Evolutionary conservation across 2,797 vertebrate genomes (phyloP).

Genomic region (Typhlichthys subterraneus): DNA sequence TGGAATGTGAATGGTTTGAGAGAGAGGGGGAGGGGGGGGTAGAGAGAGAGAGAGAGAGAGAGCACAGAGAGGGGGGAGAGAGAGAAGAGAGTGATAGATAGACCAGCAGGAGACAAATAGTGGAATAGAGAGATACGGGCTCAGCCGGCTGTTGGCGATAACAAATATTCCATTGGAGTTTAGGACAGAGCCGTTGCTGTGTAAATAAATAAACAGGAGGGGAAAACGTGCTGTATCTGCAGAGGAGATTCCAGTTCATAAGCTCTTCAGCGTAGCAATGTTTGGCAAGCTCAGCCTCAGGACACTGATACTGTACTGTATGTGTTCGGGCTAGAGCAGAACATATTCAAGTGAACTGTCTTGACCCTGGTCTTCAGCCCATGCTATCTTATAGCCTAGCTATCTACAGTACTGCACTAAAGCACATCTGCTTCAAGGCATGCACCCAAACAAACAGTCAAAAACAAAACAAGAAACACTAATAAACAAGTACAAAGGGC

Average conservation of each 20-base stretch:
- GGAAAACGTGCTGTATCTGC: conserved; percentile 29
- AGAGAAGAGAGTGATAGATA: conserved; percentile 35
- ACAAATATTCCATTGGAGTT: conserved; percentile 37
- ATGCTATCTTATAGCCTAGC: too few relatives aligned
- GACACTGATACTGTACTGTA: neutral
- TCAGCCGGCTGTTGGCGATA: conserved; percentile 33
- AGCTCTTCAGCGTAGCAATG: conserved; percentile 29
- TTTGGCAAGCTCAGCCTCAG: conserved; percentile 12
- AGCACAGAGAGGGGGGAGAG: neutral
- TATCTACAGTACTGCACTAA: too few relatives aligned
- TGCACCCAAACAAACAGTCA: too few relatives aligned
- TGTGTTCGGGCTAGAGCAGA: neutral
- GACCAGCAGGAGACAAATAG: conserved; percentile 54
- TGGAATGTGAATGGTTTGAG: neutral
- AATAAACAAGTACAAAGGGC: too few relatives aligned
- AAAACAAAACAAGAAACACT: too few relatives aligned
- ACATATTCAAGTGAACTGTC: neutral
- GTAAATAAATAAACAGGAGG: conserved; percentile 44
- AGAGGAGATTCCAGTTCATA: conserved; percentile 42
- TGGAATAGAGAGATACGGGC: conserved; percentile 38
- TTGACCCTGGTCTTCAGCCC: too few relatives aligned
- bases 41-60: conserved; percentile 1
- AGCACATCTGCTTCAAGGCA: too few relatives aligned
- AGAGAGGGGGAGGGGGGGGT: conserved; percentile 4
- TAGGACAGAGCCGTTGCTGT: conserved; percentile 48